phyloP scores from a whole-genome alignment of 2,113 vertebrate species.

The Mesembrinibis cayennensis region DNA sequence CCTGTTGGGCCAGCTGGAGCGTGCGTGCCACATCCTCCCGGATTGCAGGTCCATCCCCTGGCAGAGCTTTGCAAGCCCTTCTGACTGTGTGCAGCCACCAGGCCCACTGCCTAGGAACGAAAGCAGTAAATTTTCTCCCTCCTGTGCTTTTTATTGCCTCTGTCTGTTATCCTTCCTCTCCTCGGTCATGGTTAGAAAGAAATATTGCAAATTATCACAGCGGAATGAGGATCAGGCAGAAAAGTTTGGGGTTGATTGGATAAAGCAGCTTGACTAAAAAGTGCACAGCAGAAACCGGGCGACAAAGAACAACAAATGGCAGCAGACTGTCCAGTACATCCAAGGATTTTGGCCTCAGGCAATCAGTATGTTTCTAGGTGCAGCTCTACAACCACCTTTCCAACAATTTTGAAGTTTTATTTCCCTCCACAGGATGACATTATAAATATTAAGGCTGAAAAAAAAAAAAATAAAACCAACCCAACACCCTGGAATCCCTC shows the following conservation, averaged over 20 bases:
- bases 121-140: background rate
- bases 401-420: background rate
- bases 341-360: background rate
- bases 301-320: background rate
- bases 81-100: background rate
- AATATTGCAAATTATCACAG: background rate
- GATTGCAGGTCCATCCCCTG: background rate
- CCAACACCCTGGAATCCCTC: background rate
- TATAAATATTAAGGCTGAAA: background rate
- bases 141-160: background rate
- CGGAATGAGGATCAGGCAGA: background rate
- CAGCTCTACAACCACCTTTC: background rate
- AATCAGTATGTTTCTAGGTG: background rate
- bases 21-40: rapidly evolving
- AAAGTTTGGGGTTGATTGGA: background rate
- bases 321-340: background rate
- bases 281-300: background rate
- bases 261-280: background rate
- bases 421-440: background rate
- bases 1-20: background rate
- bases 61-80: background rate
- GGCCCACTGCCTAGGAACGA: background rate
- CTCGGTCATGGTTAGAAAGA: background rate
- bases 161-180: background rate
- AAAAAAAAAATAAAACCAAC: background rate